Percentiles rank a stretch among this genome's conserved stretches.
Evolutionary conservation across 2,888 invertebrate genomes (phyloP).

Genomic region (Apamea anceps): DNA sequence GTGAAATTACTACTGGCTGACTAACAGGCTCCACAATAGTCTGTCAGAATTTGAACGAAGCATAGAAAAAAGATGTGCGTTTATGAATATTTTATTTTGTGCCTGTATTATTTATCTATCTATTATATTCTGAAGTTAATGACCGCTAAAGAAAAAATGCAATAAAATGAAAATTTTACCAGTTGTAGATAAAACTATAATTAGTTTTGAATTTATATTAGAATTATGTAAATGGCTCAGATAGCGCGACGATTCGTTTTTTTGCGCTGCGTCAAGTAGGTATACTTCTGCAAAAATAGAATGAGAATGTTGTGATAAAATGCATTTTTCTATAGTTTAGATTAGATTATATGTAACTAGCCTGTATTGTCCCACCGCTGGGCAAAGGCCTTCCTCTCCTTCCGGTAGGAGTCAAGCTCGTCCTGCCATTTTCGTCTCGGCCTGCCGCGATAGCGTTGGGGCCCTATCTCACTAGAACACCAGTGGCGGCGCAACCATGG

Average conservation of each 20-base stretch:
- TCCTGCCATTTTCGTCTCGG: too few species aligned
- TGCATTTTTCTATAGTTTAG: too few species aligned
- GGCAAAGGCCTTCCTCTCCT: too few species aligned
- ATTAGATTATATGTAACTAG: too few species aligned
- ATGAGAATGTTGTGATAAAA: neutral
- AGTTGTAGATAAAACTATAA: neutral
- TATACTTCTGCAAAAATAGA: neutral
- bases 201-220: conserved; percentile 21
- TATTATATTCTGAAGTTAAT: conserved; percentile 12
- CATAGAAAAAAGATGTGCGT: neutral
- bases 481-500: too few species aligned
- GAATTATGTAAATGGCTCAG: conserved; percentile 19
- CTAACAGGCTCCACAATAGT: neutral
- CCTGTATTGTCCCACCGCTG: too few species aligned
- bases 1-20: neutral
- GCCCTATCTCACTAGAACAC: too few species aligned
- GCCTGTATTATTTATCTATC: neutral
- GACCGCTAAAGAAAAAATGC: conserved; percentile 23
- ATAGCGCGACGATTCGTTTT: neutral
- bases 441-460: too few species aligned
- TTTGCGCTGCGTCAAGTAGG: neutral
- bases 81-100: conserved; percentile 6
- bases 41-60: neutral
- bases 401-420: too few species aligned
- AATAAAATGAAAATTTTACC: neutral